Percentiles rank a stretch among this genome's conserved stretches.
These are phyloP conservation scores for Falco punctatus DNA, from an alignment of 2,113 vertebrate species.

Conservation along the genomic window DNA sequence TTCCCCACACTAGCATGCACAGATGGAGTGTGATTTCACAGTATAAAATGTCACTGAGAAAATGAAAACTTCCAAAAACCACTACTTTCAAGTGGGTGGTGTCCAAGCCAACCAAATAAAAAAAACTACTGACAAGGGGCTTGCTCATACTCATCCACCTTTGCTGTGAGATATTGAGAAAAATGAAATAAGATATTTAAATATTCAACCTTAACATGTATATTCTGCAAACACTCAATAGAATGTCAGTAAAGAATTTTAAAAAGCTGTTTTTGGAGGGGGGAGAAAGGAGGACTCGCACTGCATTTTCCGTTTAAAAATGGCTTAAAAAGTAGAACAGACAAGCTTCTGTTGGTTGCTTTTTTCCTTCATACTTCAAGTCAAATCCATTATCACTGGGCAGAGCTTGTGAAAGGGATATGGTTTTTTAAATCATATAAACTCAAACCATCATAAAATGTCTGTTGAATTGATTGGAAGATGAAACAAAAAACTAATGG, in stretches of 20 bases:
- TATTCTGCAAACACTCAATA: neutral
- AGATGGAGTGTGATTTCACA: constrained; percentile 44
- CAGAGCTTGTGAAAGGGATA: constrained; percentile 55
- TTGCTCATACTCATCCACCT: neutral
- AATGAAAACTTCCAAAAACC: neutral
- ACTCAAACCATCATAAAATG: constrained; percentile 45
- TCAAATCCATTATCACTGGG: constrained; percentile 51
- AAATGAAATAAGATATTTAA: constrained; percentile 1
- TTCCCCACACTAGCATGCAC: neutral
- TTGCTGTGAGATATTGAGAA: neutral
- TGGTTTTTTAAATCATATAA: constrained; percentile 54
- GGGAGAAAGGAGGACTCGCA: neutral
- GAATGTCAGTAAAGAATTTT: neutral
- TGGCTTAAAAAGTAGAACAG: constrained; percentile 6
- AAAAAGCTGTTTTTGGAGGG: neutral
- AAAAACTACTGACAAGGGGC: neutral
- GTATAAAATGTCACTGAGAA: constrained; percentile 33
- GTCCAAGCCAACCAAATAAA: constrained; percentile 21
- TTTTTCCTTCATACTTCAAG: constrained; percentile 5
- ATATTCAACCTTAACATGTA: neutral
- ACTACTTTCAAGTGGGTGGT: neutral
- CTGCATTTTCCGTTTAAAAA: neutral
- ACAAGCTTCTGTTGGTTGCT: neutral
- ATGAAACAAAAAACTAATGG: constrained; percentile 63
- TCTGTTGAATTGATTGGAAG: constrained; percentile 55